Conservation (phyloP, 2,113 vertebrate species). For the Drymodes brunneopygia region DNA sequence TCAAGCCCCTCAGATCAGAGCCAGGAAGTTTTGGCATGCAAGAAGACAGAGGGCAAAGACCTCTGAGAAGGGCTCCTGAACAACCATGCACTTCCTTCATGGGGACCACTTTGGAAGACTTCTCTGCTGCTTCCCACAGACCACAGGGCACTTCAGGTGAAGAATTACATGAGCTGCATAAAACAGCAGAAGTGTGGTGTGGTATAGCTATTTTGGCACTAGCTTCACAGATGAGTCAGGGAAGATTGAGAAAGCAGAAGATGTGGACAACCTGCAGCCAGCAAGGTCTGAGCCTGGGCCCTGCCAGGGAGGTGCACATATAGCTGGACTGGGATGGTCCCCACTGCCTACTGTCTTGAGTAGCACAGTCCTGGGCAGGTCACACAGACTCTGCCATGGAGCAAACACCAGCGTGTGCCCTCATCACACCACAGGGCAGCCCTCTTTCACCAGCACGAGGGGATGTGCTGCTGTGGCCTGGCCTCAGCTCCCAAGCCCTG, state of each 20-base stretch:
- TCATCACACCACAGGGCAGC: rapidly evolving
- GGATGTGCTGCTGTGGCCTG: neutral
- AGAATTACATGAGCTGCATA: neutral
- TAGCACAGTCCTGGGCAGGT: neutral
- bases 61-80: neutral
- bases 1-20: neutral
- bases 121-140: neutral
- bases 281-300: neutral
- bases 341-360: rapidly evolving
- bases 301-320: rapidly evolving
- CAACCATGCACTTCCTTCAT: neutral
- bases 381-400: neutral
- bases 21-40: neutral
- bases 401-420: rapidly evolving
- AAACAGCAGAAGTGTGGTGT: neutral
- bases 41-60: neutral
- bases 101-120: neutral
- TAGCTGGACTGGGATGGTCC: rapidly evolving
- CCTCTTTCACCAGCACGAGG: neutral
- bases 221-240: neutral
- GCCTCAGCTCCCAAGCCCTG: neutral
- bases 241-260: neutral
- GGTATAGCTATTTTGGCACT: too few relatives aligned
- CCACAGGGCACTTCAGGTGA: neutral
- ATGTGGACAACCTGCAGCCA: neutral